A percentile compares a stretch with the other conserved stretches of the same genome.
Conservation (phyloP, 92 coral and sea anemone genomes). For the Bergia puertoricense region DNA sequence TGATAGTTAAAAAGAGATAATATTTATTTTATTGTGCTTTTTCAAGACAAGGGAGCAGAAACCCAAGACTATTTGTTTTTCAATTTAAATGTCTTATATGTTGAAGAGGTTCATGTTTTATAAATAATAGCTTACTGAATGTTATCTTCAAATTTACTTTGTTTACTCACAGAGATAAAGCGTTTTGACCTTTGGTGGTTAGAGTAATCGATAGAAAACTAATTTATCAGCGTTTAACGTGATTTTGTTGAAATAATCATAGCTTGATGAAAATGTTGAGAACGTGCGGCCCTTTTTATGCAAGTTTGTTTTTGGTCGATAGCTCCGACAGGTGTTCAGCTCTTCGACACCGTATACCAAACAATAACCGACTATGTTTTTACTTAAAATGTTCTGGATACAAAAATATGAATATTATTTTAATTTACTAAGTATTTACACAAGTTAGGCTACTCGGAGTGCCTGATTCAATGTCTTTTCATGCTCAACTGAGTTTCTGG, state of each 20-base stretch:
- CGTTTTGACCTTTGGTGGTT: not conserved
- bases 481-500: not conserved
- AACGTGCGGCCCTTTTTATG: not conserved
- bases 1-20: constrained; percentile 22
- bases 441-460: constrained; percentile 12
- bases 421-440: not conserved
- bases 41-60: not conserved
- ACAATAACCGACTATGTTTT: not conserved
- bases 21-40: constrained; percentile 19
- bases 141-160: not conserved
- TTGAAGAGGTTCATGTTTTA: constrained; percentile 11
- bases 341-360: not conserved
- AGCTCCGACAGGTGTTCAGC: constrained; percentile 26
- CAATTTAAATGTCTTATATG: not conserved
- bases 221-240: not conserved
- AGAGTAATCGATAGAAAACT: not conserved
- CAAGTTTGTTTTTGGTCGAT: not conserved
- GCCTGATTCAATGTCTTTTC: not conserved
- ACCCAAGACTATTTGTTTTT: constrained; percentile 14
- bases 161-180: not conserved
- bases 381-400: not conserved
- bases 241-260: constrained; percentile 1
- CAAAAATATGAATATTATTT: constrained; percentile 1
- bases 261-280: not conserved
- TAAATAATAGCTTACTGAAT: not conserved